These are phyloP conservation scores for Oreotragus oreotragus DNA, from an alignment of 2,113 vertebrate genomes.

Conservation along the genomic window DNA sequence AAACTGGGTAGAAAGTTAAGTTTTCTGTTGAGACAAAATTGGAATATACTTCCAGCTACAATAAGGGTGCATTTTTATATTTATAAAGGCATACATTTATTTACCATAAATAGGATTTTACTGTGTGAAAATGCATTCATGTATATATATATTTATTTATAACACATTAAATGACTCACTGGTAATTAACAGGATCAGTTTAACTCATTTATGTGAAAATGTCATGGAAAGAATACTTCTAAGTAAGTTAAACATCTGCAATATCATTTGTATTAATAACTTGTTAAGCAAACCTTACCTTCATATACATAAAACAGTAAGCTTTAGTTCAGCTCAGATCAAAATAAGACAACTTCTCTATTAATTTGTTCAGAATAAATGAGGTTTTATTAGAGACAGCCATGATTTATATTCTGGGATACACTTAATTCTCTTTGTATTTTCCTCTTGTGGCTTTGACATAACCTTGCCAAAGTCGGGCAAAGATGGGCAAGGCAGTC, in stretches of 20 bases:
- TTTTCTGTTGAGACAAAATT: slow-evolving; percentile 19
- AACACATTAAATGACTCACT: slow-evolving; percentile 31
- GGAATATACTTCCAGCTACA: neutral
- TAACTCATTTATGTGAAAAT: slow-evolving; percentile 43
- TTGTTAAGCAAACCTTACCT: neutral
- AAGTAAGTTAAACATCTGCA: slow-evolving; percentile 1
- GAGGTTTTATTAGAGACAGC: neutral
- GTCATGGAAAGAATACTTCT: neutral
- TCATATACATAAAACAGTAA: slow-evolving; percentile 3
- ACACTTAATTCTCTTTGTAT: neutral
- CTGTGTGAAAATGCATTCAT: slow-evolving; percentile 8
- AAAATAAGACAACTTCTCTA: neutral
- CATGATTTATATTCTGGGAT: neutral
- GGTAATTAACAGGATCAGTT: slow-evolving; percentile 15
- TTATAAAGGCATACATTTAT: neutral
- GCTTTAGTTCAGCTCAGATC: neutral
- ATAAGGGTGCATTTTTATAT: neutral
- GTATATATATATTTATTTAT: neutral
- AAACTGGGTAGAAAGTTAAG: neutral
- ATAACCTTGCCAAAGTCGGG: neutral
- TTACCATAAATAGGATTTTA: slow-evolving; percentile 3
- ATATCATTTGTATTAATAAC: slow-evolving; percentile 22
- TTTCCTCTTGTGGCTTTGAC: neutral
- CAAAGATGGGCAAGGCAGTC: neutral
- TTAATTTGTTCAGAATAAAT: neutral